Conservation (phyloP, 2,888 invertebrate genomes). For the Globia sparganii region DNA sequence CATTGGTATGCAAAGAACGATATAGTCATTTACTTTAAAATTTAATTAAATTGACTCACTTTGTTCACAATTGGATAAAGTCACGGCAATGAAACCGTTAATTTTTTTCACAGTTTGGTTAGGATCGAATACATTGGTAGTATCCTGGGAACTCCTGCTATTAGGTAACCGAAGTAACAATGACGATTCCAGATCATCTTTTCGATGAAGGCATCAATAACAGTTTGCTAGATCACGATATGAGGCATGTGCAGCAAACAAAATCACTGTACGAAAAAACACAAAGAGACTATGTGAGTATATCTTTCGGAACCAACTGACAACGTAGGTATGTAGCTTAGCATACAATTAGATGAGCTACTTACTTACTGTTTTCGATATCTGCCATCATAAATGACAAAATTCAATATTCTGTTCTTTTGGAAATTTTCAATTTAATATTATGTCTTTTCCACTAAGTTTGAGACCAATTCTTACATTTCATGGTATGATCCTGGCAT, state of each 20-base stretch:
- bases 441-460: neutral
- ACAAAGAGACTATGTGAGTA: slow-evolving; percentile 85
- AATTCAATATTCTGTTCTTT: neutral
- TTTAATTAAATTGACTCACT: slow-evolving; percentile 84
- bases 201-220: slow-evolving; percentile 86
- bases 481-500: neutral
- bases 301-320: neutral
- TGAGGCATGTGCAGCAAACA: slow-evolving; percentile 80
- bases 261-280: slow-evolving; percentile 80
- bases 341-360: neutral
- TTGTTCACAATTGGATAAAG: slow-evolving; percentile 81
- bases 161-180: slow-evolving; percentile 32
- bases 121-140: slow-evolving; percentile 24
- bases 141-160: slow-evolving; percentile 34
- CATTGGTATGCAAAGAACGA: slow-evolving; percentile 83
- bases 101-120: slow-evolving; percentile 45
- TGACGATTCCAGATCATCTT: slow-evolving; percentile 83
- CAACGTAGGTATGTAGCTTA: neutral
- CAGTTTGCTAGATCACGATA: slow-evolving; percentile 80
- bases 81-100: slow-evolving; percentile 67
- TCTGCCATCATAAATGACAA: neutral
- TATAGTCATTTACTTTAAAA: slow-evolving; percentile 81
- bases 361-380: neutral
- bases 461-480: neutral
- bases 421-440: neutral